Evolutionary conservation across 2,797 vertebrate species (phyloP).

Genomic region (Peromyscus attwateri): DNA sequence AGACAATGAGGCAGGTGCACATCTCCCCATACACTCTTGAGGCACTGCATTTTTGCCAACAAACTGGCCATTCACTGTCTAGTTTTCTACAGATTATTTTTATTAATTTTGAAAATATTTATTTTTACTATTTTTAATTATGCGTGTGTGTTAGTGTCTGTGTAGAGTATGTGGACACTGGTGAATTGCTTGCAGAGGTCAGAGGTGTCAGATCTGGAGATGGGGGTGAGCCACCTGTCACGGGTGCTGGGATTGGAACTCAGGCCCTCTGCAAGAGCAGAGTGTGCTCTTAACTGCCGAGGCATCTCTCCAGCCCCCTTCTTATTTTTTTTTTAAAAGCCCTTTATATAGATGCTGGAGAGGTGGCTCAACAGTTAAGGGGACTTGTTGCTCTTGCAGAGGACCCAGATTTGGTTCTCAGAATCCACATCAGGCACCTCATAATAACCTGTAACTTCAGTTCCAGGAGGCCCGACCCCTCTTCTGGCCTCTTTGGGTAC

Average conservation of each 20-base stretch:
- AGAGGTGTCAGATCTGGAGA: neutral
- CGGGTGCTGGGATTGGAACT: neutral
- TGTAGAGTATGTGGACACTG: neutral
- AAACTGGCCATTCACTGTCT: neutral
- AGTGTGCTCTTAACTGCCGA: neutral
- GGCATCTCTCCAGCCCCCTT: neutral
- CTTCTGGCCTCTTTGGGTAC: neutral
- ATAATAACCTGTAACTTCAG: neutral
- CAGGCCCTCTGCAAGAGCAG: neutral
- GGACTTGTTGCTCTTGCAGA: neutral
- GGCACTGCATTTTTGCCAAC: neutral
- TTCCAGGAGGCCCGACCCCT: neutral
- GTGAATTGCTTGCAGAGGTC: neutral
- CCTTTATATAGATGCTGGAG: neutral
- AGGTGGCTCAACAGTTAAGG: neutral
- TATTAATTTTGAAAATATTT: neutral
- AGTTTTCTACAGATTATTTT: neutral
- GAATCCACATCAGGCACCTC: neutral
- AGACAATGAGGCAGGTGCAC: neutral
- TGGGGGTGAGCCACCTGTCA: neutral
- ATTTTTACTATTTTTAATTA: neutral
- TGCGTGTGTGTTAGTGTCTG: neutral
- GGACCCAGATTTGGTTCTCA: neutral
- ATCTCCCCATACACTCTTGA: neutral
- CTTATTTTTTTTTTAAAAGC: neutral